Base-by-base conservation (phyloP, 1,140 invertebrate species). In the Eurosta solidaginis region DNA sequence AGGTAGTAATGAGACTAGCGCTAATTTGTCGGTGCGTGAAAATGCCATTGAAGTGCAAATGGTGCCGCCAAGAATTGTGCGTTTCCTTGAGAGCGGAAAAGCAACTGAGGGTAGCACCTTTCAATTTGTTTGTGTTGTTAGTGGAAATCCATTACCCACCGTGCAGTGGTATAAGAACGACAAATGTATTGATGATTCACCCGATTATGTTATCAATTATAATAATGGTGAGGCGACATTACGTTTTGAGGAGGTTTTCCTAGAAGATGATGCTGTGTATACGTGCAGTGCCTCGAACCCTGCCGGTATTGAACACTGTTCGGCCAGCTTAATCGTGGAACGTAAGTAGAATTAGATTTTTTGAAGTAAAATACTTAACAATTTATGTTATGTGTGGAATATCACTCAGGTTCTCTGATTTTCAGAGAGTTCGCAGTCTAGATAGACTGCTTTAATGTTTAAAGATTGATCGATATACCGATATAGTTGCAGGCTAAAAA, bases 111-210 rank as follows among this genome's bases (percentile, higher is more conserved):
- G 94, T 12, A 88, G 84, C 29, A 85, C 91, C 0, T 91, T 92
- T 84, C 90, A 91, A 81, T 91, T 96, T 78, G 90, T 92, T 74
- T 96, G 94, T 82, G 91, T 90, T 59, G 92, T 96, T 3, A 90
- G 90, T 75, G 93, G 93, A 3, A 92, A 94, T 87, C 94, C 94
- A 2, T 82, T 95, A 52, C 94, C 95, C 22, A 93, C 92, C 73
- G 92, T 97, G 10, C 92, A 92, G 80, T 98, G 96, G 96, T 92
- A 88, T 74, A 91, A 91, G 83, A 90, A 92, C 80, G 91, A 90
- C 20, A 90, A 90, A 75, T 90, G 90, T 79, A 89, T 92, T 74
- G 89, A 90, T 76, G 89, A 90, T 80, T 90, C 90, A 45, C 89
- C 87, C 22, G 88, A 89, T 49, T 90, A 90, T 74, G 80, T 85